Conservation (phyloP, 2,797 vertebrate genomes). For the Antrozous pallidus region DNA sequence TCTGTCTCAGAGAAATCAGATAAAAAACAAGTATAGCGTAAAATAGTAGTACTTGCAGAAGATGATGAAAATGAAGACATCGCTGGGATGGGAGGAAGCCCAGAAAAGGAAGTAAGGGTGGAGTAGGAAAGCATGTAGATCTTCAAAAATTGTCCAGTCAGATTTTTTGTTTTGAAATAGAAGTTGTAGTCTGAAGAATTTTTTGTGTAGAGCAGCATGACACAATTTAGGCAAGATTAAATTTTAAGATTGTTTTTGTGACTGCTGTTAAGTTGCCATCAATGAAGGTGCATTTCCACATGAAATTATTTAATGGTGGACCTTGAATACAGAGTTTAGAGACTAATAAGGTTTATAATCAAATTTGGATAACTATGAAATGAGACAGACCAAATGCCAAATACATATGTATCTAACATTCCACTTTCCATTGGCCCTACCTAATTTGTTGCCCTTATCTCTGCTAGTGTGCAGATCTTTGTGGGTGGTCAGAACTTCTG, state of each 20-base stretch:
- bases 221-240: background rate
- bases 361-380: background rate
- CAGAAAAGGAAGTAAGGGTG: background rate
- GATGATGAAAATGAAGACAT: background rate
- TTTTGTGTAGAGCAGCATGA: background rate
- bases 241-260: slow-evolving; percentile 18
- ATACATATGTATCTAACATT: background rate
- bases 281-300: background rate
- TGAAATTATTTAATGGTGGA: background rate
- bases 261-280: background rate
- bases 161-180: background rate
- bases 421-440: background rate
- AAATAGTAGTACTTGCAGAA: background rate
- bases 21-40: background rate
- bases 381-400: background rate
- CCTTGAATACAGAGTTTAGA: background rate
- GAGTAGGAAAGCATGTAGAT: background rate
- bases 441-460: background rate
- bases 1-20: background rate
- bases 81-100: background rate
- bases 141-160: background rate
- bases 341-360: background rate
- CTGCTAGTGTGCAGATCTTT: background rate
- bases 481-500: background rate
- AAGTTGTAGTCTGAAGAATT: background rate